These are phyloP conservation scores for Calyptommatus sinebrachiatus DNA, from an alignment of 2,113 vertebrate species.

Conservation along the genomic window DNA sequence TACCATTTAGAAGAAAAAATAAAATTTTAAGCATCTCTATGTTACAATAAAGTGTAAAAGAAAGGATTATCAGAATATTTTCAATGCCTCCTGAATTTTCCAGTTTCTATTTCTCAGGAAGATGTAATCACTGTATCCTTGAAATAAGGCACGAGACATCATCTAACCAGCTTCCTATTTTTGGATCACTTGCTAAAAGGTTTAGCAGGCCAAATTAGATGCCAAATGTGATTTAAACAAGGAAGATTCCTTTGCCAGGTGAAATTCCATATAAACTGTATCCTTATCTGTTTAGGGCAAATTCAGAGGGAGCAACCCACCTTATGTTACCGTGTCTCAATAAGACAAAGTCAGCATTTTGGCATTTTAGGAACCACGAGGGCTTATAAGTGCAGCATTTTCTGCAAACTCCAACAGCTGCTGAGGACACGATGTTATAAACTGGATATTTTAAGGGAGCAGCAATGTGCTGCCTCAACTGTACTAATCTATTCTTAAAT, in stretches of 20 bases:
- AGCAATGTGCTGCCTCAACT: constrained; percentile 11
- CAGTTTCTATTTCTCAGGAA: not conserved
- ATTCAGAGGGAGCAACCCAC: not conserved
- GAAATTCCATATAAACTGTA: not conserved
- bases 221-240: not conserved
- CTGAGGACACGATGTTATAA: not conserved
- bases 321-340: not conserved
- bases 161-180: not conserved
- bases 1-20: no score
- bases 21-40: not conserved
- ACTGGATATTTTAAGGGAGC: constrained; percentile 18
- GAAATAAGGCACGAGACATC: not conserved
- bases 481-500: constrained; percentile 13
- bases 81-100: not conserved
- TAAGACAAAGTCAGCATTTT: not conserved
- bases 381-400: not conserved
- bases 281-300: no score
- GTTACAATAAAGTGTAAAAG: not conserved
- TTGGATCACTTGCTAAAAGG: not conserved
- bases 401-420: constrained; percentile 6
- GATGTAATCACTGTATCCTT: not conserved
- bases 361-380: not conserved
- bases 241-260: not conserved
- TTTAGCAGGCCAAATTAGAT: not conserved
- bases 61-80: not conserved